phyloP scores from a whole-genome alignment of 2,797 vertebrate genomes.

The Mallotus villosus region DNA sequence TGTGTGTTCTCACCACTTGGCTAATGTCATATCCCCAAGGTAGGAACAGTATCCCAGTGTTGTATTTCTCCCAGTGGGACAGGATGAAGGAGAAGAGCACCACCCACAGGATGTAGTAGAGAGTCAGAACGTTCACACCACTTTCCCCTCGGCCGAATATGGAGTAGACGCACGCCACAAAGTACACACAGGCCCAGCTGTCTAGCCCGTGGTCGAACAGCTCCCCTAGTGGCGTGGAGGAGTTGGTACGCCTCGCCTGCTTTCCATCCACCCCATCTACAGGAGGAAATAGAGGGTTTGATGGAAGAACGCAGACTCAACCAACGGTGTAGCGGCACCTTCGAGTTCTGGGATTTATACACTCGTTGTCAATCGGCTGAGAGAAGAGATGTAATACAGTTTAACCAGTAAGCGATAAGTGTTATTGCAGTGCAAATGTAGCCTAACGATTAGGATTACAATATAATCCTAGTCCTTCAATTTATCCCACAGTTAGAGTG shows the following conservation, averaged over 20 bases:
- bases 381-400: no score
- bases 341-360: not conserved
- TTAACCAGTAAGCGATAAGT: no score
- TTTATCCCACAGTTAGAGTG: no score
- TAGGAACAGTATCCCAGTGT: slow-evolving; percentile 95
- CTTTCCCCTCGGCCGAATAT: slow-evolving; percentile 89
- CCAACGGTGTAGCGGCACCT: no score
- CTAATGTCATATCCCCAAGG: slow-evolving; percentile 99
- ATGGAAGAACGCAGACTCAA: no score
- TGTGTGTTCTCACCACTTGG: slow-evolving; percentile 86
- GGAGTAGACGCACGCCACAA: slow-evolving; percentile 94
- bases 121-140: slow-evolving; percentile 85
- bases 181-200: slow-evolving; percentile 97
- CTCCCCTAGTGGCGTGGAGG: slow-evolving; percentile 94
- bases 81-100: slow-evolving; percentile 98
- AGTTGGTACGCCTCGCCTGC: slow-evolving; percentile 94
- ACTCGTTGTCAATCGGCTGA: no score
- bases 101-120: slow-evolving; percentile 94
- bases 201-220: slow-evolving; percentile 98
- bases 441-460: no score
- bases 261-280: slow-evolving; percentile 96
- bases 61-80: slow-evolving; percentile 99
- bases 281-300: not conserved
- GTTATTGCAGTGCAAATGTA: no score
- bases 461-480: no score